Evolutionary conservation across 53 echinoderm and acorn worm species (phyloP), one percentile per base, ranked within the genome.

Genomic region (Echinometra lucunter): DNA sequence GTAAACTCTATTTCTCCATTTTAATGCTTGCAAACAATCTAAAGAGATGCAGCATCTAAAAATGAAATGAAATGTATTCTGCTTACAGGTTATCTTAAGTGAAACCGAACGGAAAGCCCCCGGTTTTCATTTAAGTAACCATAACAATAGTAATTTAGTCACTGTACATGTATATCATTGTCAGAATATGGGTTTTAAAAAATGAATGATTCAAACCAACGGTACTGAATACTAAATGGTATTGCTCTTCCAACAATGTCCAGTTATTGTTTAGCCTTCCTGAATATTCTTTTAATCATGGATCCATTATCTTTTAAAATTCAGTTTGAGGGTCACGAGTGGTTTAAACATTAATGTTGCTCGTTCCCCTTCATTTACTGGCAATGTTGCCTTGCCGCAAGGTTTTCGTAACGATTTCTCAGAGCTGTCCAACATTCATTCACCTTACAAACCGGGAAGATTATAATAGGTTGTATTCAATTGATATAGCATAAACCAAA

Each of bases 291-390:
- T 40, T 78, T 38, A 19, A 78, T 78, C 42, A 78, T 23, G 18
- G 42, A 40, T 42, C 7, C 78, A 23, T 78, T 78, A 42, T 17
- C 72, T 7, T 8, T 72, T 13, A 40, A 30, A 78, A 42, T 78
- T 78, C 38, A 78, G 19, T 19, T 2, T 42, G 38, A 78, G 78
- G 78, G 78, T 78, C 6, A 23, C 21, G 78, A 78, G 21, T 40
- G 69, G 69, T 69, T 69, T 69, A 4, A 78, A 42, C 78, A 78
- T 78, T 78, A n/a, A n/a, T n/a, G n/a, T n/a, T 42, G 19, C 23
- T 42, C 78, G 78, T 78, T 78, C 40, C 78, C 42, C 78, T 78
- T 42, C 78, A 78, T 35, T 19, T 78, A 23, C 42, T 78, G 63
- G 34, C 69, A 69, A 34, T 30, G 69, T 7, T 69, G 69, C 30